Percentiles rank a stretch among this genome's conserved stretches.
These are phyloP conservation scores for Sparidentex hasta DNA, from an alignment of 2,797 vertebrate genomes.

Conservation along the genomic window DNA sequence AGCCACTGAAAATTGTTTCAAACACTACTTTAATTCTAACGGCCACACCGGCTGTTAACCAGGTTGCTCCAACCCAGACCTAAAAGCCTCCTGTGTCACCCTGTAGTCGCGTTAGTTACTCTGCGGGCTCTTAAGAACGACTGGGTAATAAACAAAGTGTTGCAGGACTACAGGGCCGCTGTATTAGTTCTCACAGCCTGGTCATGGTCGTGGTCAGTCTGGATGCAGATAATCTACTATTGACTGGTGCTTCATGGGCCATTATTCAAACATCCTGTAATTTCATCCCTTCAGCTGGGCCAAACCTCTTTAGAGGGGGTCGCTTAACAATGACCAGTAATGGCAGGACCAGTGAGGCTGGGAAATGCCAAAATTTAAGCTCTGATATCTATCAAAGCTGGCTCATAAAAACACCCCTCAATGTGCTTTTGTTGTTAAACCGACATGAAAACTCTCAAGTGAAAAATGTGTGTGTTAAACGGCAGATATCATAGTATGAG, in stretches of 20 bases:
- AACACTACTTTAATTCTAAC: not conserved
- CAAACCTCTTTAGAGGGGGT: slow-evolving; percentile 43
- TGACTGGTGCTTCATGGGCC: slow-evolving; percentile 41
- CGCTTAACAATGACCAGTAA: slow-evolving; percentile 51
- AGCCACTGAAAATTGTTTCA: not conserved
- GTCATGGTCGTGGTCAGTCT: not conserved
- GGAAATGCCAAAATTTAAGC: slow-evolving; percentile 36
- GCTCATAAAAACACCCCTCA: slow-evolving; percentile 3
- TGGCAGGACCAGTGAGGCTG: slow-evolving; percentile 23
- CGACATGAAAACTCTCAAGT: slow-evolving; percentile 1
- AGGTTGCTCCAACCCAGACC: not conserved
- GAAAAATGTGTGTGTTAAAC: slow-evolving; percentile 1
- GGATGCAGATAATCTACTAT: slow-evolving; percentile 29
- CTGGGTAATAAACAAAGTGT: not conserved
- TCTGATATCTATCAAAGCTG: slow-evolving; percentile 26
- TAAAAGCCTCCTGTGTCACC: not conserved
- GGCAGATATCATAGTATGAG: not conserved
- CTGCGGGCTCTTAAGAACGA: not conserved
- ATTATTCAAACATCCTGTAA: slow-evolving; percentile 51
- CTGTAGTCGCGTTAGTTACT: not conserved
- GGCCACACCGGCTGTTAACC: not conserved
- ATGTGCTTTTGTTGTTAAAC: slow-evolving; percentile 8
- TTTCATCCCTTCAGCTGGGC: slow-evolving; percentile 45
- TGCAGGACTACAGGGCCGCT: not conserved
- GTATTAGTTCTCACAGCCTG: not conserved